These are phyloP conservation scores for Allobates femoralis DNA, from an alignment of 2,797 vertebrate genomes.

Conservation along the genomic window DNA sequence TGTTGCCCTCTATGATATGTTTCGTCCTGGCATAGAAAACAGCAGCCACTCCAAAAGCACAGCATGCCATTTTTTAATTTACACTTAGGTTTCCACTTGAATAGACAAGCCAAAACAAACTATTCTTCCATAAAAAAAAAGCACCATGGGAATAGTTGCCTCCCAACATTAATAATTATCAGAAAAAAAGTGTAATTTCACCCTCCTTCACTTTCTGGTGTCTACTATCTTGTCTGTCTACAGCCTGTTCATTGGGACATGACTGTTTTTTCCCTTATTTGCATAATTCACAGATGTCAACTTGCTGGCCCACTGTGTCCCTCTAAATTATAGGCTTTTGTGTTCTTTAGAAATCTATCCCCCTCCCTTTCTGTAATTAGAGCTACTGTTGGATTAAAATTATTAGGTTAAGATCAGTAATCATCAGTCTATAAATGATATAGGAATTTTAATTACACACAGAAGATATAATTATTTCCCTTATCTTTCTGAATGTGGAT, in stretches of 20 bases:
- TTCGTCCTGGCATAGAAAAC: constrained; percentile 69
- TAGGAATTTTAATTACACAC: constrained; percentile 54
- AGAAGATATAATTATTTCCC: constrained; percentile 49
- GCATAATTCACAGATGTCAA: constrained; percentile 71
- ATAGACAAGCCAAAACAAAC: constrained; percentile 77
- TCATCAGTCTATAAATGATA: constrained; percentile 52
- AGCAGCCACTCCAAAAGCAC: constrained; percentile 71
- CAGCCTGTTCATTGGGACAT: constrained; percentile 65
- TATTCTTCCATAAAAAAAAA: constrained; percentile 67
- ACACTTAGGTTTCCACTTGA: constrained; percentile 80
- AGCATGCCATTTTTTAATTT: constrained; percentile 81
- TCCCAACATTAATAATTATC: constrained; percentile 73
- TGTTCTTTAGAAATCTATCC: constrained; percentile 63
- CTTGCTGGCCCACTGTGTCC: constrained; percentile 61
- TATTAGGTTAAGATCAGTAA: constrained; percentile 61
- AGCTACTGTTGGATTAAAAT: constrained; percentile 61
- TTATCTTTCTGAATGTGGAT: constrained; percentile 39
- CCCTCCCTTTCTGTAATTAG: constrained; percentile 65
- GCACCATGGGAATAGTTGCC: constrained; percentile 69
- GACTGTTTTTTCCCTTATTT: constrained; percentile 65
- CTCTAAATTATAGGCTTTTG: constrained; percentile 68
- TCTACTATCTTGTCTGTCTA: constrained; percentile 65
- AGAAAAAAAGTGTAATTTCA: constrained; percentile 59
- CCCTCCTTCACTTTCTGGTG: constrained; percentile 48
- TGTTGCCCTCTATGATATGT: constrained; percentile 67